Evolutionary conservation across 2,888 invertebrate genomes (phyloP).

Genomic region (Agrochola lota): DNA sequence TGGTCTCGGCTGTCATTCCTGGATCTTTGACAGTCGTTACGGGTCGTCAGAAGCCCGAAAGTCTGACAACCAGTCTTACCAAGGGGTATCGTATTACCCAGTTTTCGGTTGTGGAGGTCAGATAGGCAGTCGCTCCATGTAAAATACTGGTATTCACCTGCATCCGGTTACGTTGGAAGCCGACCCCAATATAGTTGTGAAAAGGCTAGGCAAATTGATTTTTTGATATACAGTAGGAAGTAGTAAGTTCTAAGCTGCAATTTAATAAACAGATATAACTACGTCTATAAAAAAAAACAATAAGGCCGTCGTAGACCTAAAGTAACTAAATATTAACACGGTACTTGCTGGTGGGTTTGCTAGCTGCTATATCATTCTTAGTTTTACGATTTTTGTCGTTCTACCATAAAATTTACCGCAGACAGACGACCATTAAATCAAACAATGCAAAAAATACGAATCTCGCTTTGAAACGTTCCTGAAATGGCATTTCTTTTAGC

Average conservation of each 20-base stretch:
- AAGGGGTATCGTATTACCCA: too few relatives aligned
- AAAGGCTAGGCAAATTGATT: too few relatives aligned
- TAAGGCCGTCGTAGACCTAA: neutral
- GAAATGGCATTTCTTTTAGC: slow-evolving; percentile 15
- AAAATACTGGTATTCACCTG: too few relatives aligned
- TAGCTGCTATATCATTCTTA: neutral
- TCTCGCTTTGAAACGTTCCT: neutral
- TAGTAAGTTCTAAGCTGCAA: neutral
- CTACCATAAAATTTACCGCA: slow-evolving; percentile 11
- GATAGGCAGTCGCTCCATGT: too few relatives aligned
- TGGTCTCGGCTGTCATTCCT: too few relatives aligned
- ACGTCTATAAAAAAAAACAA: neutral
- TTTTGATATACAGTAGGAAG: too few relatives aligned
- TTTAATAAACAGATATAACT: neutral
- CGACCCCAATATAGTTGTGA: too few relatives aligned
- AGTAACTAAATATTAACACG: neutral
- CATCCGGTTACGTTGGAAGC: too few relatives aligned
- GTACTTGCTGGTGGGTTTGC: neutral
- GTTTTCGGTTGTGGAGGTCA: too few relatives aligned
- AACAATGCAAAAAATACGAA: slow-evolving; percentile 33
- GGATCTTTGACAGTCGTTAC: too few relatives aligned
- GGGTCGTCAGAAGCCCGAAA: too few relatives aligned
- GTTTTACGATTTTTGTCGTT: slow-evolving; percentile 17
- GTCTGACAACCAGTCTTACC: too few relatives aligned
- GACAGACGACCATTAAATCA: slow-evolving; percentile 22